Conservation (phyloP, 1,140 invertebrate species). For the Saccostrea echinata region DNA sequence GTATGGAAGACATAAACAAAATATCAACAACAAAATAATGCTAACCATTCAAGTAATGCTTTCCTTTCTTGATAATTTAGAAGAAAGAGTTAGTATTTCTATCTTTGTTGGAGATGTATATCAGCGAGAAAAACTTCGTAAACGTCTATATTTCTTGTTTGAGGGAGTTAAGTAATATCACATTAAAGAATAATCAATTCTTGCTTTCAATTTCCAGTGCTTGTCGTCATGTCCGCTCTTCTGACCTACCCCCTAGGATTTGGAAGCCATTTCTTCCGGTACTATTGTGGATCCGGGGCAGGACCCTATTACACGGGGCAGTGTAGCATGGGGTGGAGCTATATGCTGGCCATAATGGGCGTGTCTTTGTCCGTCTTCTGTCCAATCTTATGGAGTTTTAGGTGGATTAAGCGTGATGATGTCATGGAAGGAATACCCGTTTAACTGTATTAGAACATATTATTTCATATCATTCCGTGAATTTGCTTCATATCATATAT, state of each 20-base stretch:
- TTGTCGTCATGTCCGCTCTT: slow-evolving; percentile 73
- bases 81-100: too few relatives aligned
- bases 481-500: too few relatives aligned
- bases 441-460: background rate
- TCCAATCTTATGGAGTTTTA: slow-evolving; percentile 77
- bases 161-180: background rate
- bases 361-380: slow-evolving; percentile 79
- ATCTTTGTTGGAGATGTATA: too few relatives aligned
- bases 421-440: background rate
- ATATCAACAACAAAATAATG: too few relatives aligned
- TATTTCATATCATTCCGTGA: slow-evolving; percentile 6
- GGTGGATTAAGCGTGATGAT: slow-evolving; percentile 62
- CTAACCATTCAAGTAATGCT: too few relatives aligned
- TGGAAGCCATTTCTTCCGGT: slow-evolving; percentile 77
- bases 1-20: too few relatives aligned
- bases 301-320: slow-evolving; percentile 73
- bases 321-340: slow-evolving; percentile 80
- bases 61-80: too few relatives aligned
- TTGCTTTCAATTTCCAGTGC: slow-evolving; percentile 66
- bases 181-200: too few relatives aligned
- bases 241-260: slow-evolving; percentile 80
- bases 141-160: slow-evolving; percentile 7
- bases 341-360: slow-evolving; percentile 79
- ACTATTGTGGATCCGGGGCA: slow-evolving; percentile 74
- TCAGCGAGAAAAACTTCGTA: too few relatives aligned